These are phyloP conservation scores for Sepioteuthis lessoniana DNA, from an alignment of 2,888 invertebrate genomes.

Conservation along the genomic window DNA sequence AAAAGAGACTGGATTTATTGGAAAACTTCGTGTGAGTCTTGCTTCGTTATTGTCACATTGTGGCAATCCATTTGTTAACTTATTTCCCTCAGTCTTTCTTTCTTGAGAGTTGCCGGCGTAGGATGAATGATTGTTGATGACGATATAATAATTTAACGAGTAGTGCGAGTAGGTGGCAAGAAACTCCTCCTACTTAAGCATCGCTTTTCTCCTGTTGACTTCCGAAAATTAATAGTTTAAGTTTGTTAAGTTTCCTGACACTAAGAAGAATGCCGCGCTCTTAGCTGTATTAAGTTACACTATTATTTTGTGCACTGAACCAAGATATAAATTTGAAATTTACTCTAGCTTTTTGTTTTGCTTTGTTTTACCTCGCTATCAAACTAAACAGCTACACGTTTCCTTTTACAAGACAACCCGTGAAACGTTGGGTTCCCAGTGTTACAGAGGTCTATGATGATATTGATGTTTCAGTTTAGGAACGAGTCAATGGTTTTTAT, in stretches of 20 bases:
- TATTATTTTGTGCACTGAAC: neutral
- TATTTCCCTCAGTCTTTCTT: neutral
- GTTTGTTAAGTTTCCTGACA: neutral
- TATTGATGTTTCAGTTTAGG: no score
- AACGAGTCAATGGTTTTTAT: no score
- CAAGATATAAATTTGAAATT: neutral
- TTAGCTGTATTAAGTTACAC: neutral
- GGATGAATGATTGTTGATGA: conserved; percentile 4
- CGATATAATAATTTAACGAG: neutral
- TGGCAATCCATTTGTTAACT: neutral
- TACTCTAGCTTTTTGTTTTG: neutral
- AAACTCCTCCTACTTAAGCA: neutral
- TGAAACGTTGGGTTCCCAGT: no score
- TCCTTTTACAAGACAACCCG: no score
- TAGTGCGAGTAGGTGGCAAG: neutral
- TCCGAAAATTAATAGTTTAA: neutral
- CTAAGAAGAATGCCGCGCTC: neutral
- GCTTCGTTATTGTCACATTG: neutral
- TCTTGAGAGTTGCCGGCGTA: neutral
- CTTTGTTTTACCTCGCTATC: neutral
- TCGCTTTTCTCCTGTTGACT: neutral
- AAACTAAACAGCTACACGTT: no score
- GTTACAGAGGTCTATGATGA: no score
- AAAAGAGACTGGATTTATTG: neutral
- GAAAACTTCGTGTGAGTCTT: neutral